phyloP scores from a whole-genome alignment of 2,113 vertebrate genomes.

The Lophotis ruficrista region DNA sequence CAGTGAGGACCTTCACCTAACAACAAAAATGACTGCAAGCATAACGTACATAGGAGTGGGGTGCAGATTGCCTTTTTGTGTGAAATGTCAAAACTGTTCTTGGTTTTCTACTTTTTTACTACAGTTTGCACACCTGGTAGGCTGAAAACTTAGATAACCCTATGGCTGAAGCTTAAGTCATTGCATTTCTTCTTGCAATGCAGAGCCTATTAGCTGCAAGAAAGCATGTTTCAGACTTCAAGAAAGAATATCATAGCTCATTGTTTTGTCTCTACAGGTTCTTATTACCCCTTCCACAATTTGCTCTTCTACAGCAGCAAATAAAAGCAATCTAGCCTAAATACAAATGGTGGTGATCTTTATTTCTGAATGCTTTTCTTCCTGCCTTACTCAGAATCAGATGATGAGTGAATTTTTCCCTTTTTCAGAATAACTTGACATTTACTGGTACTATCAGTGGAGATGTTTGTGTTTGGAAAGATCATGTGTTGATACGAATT shows the following conservation, averaged over 20 bases:
- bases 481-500: conserved; percentile 92
- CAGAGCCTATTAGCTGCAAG: neutral
- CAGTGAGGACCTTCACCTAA: neutral
- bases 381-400: conserved; percentile 42
- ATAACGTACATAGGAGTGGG: neutral
- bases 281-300: neutral
- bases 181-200: neutral
- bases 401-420: conserved; percentile 73
- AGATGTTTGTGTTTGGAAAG: conserved; percentile 99
- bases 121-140: neutral
- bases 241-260: neutral
- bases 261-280: neutral
- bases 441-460: conserved; percentile 99
- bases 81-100: neutral
- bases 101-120: neutral
- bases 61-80: neutral
- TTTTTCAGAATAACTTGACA: conserved; percentile 99
- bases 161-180: neutral
- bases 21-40: neutral
- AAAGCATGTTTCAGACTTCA: neutral
- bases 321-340: neutral
- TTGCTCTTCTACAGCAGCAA: neutral
- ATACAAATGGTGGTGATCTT: neutral
- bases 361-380: conserved; percentile 34
- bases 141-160: neutral